Evolutionary conservation across 2,797 vertebrate species (phyloP).

Genomic region (Peromyscus aztecus): DNA sequence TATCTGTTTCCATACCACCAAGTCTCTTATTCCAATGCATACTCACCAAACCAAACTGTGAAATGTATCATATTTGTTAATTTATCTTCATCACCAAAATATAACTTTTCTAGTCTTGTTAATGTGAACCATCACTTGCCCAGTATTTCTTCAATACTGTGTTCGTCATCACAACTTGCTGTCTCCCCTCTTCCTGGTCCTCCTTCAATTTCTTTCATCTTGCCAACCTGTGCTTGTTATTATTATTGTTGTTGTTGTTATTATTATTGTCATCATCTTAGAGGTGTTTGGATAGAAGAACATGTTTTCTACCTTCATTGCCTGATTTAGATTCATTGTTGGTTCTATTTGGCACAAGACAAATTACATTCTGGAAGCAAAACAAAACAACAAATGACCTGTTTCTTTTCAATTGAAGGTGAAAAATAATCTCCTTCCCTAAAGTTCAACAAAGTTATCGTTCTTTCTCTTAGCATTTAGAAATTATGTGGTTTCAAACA

Average conservation of each 20-base stretch:
- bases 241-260: neutral
- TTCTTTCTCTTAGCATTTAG: conserved; percentile 47
- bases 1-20: neutral
- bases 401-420: conserved; percentile 61
- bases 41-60: neutral
- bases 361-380: conserved; percentile 72
- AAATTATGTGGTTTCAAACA: conserved; percentile 38
- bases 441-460: conserved; percentile 64
- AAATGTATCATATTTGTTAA: conserved; percentile 12
- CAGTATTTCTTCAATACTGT: neutral
- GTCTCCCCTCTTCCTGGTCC: neutral
- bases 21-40: neutral
- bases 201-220: neutral
- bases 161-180: neutral
- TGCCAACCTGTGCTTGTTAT: neutral
- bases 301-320: neutral
- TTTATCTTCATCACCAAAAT: neutral
- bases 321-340: conserved; percentile 69
- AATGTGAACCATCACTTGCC: neutral
- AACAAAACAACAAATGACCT: conserved; percentile 69
- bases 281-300: conserved; percentile 6
- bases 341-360: conserved; percentile 57
- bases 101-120: neutral
- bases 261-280: conserved; percentile 37
- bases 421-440: conserved; percentile 55